Conservation (phyloP, 2,888 invertebrate species). For the Heliconius charithonia region DNA sequence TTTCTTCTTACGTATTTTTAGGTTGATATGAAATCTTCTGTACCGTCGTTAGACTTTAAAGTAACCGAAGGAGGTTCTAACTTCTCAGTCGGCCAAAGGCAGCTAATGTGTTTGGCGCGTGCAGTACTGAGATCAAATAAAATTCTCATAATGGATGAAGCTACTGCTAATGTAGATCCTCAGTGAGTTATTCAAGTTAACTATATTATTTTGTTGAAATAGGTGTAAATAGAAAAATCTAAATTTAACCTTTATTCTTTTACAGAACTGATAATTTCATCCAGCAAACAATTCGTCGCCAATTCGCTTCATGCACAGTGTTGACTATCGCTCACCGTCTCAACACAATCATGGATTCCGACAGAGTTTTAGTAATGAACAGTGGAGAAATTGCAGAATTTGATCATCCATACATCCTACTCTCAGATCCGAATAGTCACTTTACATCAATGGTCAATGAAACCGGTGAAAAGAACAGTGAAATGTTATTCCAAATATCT, state of each 20-base stretch:
- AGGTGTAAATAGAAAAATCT: not conserved
- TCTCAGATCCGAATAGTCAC: constrained; percentile 80
- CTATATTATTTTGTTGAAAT: not conserved
- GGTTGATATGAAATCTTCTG: constrained; percentile 89
- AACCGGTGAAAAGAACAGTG: constrained; percentile 83
- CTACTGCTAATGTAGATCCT: constrained; percentile 96
- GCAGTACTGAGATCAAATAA: constrained; percentile 93
- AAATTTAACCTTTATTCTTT: constrained; percentile 12
- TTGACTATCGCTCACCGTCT: constrained; percentile 95
- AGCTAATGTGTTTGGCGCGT: constrained; percentile 94
- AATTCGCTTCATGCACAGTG: constrained; percentile 92
- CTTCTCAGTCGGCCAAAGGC: constrained; percentile 95
- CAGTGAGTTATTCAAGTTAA: constrained; percentile 73
- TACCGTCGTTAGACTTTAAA: constrained; percentile 86
- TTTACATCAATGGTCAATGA: constrained; percentile 84
- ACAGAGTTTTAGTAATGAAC: constrained; percentile 88
- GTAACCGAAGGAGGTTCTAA: constrained; percentile 90
- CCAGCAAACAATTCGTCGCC: constrained; percentile 90
- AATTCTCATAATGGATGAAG: constrained; percentile 95
- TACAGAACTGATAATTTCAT: constrained; percentile 90
- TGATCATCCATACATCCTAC: constrained; percentile 85
- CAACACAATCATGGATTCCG: constrained; percentile 96
- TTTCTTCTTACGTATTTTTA: constrained; percentile 54
- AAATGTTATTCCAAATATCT: constrained; percentile 76
- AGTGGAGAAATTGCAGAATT: constrained; percentile 85